Conservation (phyloP, 2,797 vertebrate species). For the Pagetopsis macropterus region DNA sequence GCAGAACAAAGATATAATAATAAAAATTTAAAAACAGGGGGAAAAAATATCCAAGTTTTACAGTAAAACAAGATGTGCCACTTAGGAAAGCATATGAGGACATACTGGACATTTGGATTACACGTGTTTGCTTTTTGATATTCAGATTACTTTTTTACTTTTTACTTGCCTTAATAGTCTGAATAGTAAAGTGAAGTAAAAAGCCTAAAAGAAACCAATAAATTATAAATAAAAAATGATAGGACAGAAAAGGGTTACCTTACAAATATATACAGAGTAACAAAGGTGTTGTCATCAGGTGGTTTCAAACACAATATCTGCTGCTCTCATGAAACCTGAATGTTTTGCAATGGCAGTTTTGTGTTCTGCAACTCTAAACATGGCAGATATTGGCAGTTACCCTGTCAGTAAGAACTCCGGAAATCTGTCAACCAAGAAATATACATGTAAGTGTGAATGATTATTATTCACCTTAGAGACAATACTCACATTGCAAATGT, state of each 20-base stretch:
- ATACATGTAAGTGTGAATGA: neutral
- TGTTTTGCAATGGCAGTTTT: slow-evolving; percentile 6
- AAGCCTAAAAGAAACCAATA: neutral
- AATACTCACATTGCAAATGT: neutral
- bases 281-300: too few relatives aligned
- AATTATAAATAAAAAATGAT: neutral
- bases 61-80: neutral
- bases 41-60: neutral
- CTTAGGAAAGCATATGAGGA: neutral
- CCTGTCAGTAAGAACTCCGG: neutral
- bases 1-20: neutral
- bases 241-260: neutral
- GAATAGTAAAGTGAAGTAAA: neutral
- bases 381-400: neutral
- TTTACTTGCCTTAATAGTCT: neutral
- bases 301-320: slow-evolving; percentile 12
- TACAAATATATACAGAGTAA: too few relatives aligned
- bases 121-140: neutral
- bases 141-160: neutral
- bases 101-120: neutral
- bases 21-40: neutral
- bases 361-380: neutral
- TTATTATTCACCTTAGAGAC: neutral
- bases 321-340: neutral
- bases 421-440: neutral